Base-by-base conservation (phyloP, 2,113 vertebrate genomes). In the Xerus inauris region DNA sequence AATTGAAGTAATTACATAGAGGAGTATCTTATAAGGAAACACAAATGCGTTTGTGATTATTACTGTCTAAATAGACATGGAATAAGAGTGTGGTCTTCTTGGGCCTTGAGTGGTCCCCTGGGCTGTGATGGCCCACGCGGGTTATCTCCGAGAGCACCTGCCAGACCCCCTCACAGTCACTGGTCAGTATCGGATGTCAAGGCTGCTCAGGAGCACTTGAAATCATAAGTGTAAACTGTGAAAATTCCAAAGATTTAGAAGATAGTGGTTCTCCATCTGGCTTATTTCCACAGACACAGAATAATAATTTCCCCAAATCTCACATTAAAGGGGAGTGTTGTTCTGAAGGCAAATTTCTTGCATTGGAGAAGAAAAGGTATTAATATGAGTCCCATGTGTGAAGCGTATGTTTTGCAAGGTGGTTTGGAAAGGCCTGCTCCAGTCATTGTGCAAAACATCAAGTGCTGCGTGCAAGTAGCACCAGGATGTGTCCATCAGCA, bases 401-500 rank as follows among this genome's bases (percentile, higher is more conserved):
- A 24, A 19, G 17, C 32, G 32, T n/a, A 22, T 14, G 5, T 51
- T 80, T 57, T 59, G 8, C 28, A 38, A 22, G 47, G 20, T 40
- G 6, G 6, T 45, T n/a, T 45, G 81, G 8, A 40, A 77, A 30
- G 5, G 7, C 42, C 26, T 3, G 40, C n/a, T 28, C 11, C 17
- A 16, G 17, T 14, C 22, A 13, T 42, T 65, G 51, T 22, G 42
- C 24, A 38, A 2, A 30, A 14, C 26, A 17, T 16, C 42, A 11
- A 38, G 6, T 17, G 19, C 9, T 8, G 11, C 24, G 2, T 54
- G 54, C 38, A 28, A 32, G 45, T 9, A 11, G 28, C 59, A 4
- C 7, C 1, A 1, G 6, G 11, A 26, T 11, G 5, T 6, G 11
- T 13, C 64, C 42, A 6, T 59, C 73, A 20, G 19, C 7, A 26